phyloP scores from a whole-genome alignment of 1,140 invertebrate genomes.

The Spodoptera frugiperda region DNA sequence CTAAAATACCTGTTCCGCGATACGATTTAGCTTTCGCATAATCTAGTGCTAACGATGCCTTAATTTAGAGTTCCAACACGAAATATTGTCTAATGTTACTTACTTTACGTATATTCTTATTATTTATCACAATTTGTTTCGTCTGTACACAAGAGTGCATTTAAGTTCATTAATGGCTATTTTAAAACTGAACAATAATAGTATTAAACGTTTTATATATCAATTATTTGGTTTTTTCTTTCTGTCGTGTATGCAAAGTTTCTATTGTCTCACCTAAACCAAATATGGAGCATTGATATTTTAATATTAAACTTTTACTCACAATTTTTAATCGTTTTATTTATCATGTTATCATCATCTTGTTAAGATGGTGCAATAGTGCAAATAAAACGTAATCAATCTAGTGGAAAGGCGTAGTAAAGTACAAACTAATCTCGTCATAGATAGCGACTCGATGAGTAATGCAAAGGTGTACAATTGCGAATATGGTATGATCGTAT shows the following conservation, averaged over 20 bases:
- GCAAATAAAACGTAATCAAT: too few relatives aligned
- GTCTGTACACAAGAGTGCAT: slow-evolving; percentile 65
- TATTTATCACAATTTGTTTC: slow-evolving; percentile 53
- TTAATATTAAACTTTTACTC: neutral
- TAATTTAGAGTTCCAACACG: slow-evolving; percentile 48
- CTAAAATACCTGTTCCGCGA: neutral
- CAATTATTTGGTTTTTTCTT: slow-evolving; percentile 58
- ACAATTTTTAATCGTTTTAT: too few relatives aligned
- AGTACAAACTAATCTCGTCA: too few relatives aligned
- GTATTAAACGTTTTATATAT: slow-evolving; percentile 78
- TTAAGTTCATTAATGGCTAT: slow-evolving; percentile 69
- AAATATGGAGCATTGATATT: neutral
- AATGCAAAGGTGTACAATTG: too few relatives aligned
- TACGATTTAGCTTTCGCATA: slow-evolving; percentile 45
- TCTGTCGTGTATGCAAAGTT: neutral
- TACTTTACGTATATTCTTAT: slow-evolving; percentile 50
- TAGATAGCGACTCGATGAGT: too few relatives aligned
- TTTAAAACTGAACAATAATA: slow-evolving; percentile 74
- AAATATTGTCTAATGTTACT: slow-evolving; percentile 25
- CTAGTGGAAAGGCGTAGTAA: too few relatives aligned
- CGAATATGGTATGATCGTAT: too few relatives aligned
- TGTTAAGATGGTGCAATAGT: too few relatives aligned
- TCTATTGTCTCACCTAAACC: neutral
- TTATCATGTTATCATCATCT: too few relatives aligned
- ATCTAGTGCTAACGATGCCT: slow-evolving; percentile 52